A percentile compares a stretch with the other conserved stretches of the same genome.
These are phyloP conservation scores for Nyctalus aviator DNA, from an alignment of 2,797 vertebrate species.

Conservation along the genomic window DNA sequence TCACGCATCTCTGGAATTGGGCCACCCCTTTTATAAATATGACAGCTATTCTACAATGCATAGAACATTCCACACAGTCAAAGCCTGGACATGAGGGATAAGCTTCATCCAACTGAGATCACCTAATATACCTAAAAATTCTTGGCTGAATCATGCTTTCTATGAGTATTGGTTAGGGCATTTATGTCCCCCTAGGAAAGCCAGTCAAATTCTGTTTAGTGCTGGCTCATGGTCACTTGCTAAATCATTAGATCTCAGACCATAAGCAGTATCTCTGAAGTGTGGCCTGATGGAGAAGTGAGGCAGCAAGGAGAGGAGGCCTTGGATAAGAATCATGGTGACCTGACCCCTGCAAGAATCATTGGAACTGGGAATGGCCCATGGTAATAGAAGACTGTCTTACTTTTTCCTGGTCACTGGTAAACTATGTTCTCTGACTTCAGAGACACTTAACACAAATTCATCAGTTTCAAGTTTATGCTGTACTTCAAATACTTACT, in stretches of 20 bases:
- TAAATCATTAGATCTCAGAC: not conserved
- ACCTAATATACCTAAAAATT: slow-evolving; percentile 51
- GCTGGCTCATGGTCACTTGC: slow-evolving; percentile 28
- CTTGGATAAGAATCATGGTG: not conserved
- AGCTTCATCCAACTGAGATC: not conserved
- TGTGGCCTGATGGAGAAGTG: not conserved
- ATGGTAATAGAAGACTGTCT: not conserved
- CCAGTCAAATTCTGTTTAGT: not conserved
- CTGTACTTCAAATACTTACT: not conserved
- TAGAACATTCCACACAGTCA: slow-evolving; percentile 63
- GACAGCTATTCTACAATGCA: slow-evolving; percentile 66
- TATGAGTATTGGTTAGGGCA: not conserved
- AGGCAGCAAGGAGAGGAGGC: not conserved
- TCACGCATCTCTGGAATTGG: slow-evolving; percentile 56
- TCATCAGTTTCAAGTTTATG: not conserved
- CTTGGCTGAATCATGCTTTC: not conserved
- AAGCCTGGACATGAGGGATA: not conserved
- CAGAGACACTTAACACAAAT: not conserved
- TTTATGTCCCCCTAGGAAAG: slow-evolving; percentile 32
- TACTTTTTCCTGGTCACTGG: not conserved
- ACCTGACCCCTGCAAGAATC: not conserved
- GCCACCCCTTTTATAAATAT: slow-evolving; percentile 34
- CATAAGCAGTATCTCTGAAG: not conserved
- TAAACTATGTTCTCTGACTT: not conserved
- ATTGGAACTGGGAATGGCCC: not conserved